Evolutionary conservation across 2,797 vertebrate genomes (phyloP).

Genomic region (Onychomys torridus): DNA sequence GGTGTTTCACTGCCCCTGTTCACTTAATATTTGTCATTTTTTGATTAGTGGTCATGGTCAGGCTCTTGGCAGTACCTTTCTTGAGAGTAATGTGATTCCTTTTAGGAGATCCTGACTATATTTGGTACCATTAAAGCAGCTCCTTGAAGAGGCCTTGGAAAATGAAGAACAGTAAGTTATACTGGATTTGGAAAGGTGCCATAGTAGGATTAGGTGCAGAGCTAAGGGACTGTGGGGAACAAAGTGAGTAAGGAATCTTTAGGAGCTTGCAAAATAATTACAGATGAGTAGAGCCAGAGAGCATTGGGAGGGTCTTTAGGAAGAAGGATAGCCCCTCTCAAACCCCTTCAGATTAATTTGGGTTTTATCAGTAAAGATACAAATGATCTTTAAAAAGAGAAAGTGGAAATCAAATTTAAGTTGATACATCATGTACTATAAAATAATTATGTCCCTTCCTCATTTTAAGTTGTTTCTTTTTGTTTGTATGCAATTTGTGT

Average conservation of each 20-base stretch:
- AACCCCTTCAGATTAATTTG: not conserved
- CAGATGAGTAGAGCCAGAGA: not conserved
- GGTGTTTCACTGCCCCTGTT: not conserved
- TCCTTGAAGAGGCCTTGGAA: constrained; percentile 19
- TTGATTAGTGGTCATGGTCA: not conserved
- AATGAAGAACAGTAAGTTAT: not conserved
- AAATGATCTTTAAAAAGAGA: not conserved
- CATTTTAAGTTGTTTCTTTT: not conserved
- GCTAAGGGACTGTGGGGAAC: not conserved
- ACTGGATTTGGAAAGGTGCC: not conserved
- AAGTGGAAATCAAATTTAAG: constrained; percentile 3
- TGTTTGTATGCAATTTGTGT: not conserved
- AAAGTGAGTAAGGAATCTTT: not conserved
- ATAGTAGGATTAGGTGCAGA: not conserved
- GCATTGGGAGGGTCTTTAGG: not conserved
- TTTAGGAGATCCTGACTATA: not conserved
- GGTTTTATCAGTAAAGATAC: constrained; percentile 19
- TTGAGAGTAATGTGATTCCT: not conserved
- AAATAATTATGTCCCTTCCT: not conserved
- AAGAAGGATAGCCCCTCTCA: not conserved
- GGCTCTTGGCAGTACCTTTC: not conserved
- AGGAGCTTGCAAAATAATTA: not conserved
- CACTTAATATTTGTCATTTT: not conserved
- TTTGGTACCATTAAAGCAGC: not conserved
- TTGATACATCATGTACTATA: not conserved